phyloP scores from a whole-genome alignment of 2,888 invertebrate species.

The Tipula confusa region DNA sequence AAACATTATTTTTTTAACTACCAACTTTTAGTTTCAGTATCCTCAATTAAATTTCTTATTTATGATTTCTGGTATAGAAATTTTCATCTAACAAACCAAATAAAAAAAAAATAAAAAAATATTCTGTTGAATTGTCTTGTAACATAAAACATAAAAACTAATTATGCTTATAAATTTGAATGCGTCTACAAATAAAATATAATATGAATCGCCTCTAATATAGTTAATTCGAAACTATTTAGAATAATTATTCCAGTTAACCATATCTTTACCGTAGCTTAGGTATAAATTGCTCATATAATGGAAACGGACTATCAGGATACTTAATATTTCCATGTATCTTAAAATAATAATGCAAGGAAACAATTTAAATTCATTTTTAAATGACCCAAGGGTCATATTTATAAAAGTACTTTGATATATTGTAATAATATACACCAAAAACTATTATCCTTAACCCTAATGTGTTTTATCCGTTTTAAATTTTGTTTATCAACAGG shows the following conservation, averaged over 20 bases:
- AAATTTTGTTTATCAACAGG: neutral
- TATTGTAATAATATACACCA: neutral
- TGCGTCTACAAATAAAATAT: neutral
- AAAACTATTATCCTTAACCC: neutral
- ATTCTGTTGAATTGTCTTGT: neutral
- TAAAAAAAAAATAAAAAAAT: too few species aligned
- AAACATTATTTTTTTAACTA: neutral
- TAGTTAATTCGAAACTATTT: neutral
- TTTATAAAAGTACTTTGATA: neutral
- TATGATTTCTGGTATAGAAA: neutral
- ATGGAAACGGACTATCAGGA: neutral
- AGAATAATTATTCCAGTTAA: neutral
- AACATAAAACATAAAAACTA: neutral
- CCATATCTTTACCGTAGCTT: neutral
- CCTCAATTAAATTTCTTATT: constrained; percentile 20
- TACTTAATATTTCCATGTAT: neutral
- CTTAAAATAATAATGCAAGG: neutral
- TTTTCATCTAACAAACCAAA: neutral
- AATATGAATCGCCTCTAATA: neutral
- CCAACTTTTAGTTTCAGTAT: neutral
- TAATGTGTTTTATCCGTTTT: constrained; percentile 7
- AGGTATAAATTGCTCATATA: neutral
- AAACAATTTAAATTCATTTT: neutral
- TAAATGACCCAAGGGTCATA: constrained; percentile 14
- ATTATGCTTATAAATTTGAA: constrained; percentile 20